Base-by-base conservation (phyloP, 2,797 vertebrate species). In the Apogon talboti region DNA sequence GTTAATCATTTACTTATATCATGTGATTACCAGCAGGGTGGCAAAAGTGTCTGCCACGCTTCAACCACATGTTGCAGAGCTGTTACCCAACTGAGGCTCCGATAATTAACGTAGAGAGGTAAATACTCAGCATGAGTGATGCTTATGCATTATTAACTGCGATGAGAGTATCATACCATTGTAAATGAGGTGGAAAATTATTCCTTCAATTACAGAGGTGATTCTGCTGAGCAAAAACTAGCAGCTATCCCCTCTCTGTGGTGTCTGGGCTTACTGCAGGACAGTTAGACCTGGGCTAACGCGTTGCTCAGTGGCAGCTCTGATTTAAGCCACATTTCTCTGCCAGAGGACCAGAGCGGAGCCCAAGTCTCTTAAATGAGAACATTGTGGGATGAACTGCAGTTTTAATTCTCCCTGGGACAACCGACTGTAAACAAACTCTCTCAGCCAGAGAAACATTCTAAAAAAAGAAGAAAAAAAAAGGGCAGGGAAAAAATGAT, bases 61-160 rank as follows among this genome's bases (percentile, higher is more conserved):
- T 83, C 80, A 83, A 56, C 78, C 80, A 85, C 79, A 71, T 86
- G 86, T 90, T 89, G 84, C 82, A 81, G 82, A 80, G 82, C 87
- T 84, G 87, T 89, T 90, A 88, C 71, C 79, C 81, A 73, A 89
- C 86, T 74, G 74, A 85, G 69, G 69, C 87, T 79, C 87, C 57
- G 86, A 89, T 94, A 91, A 93, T 94, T 93, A 93, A 83, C 58
- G 47, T 65, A 82, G 84, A 92, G 91, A 91, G 92, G 91, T 93
- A 93, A 94, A 94, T 92, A 94, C 92, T 86, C 90, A 91, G 91
- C 89, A 51, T 91, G 91, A 93, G 91, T 89, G 91, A 91, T 87
- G 90, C 92, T 93, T 92, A 91, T 91, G 92, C 88, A 86, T 92
- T 93, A 93, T 93, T 93, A 94, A 92, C 91, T 79, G 87, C 81